These are phyloP conservation scores for Andrena dorsata DNA, from an alignment of 2,888 invertebrate species.

Conservation along the genomic window DNA sequence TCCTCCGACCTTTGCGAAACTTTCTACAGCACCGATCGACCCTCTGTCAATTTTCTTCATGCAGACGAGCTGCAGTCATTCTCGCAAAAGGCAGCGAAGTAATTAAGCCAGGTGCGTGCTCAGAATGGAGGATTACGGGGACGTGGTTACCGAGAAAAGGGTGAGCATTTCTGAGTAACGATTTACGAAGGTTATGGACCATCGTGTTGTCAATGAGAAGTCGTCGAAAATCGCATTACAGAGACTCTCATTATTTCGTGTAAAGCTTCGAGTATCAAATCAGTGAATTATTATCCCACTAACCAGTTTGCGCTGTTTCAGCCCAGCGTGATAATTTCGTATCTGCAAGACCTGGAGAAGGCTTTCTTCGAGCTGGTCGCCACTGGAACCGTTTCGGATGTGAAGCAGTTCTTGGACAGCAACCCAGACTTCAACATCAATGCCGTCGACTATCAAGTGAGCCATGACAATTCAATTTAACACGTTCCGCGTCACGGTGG, in stretches of 20 bases:
- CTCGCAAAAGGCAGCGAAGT: not conserved
- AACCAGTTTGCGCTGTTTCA: conserved; percentile 23
- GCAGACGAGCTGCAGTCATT: conserved; percentile 8
- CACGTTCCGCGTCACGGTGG: not conserved
- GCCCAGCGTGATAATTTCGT: conserved; percentile 86
- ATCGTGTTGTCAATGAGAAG: not conserved
- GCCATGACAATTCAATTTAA: not conserved
- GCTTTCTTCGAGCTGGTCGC: conserved; percentile 86
- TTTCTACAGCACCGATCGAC: not conserved
- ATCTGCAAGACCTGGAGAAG: conserved; percentile 86
- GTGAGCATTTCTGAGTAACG: conserved; percentile 45
- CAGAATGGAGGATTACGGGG: conserved; percentile 40
- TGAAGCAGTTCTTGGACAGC: conserved; percentile 84
- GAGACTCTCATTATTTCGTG: not conserved
- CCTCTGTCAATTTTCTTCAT: not conserved
- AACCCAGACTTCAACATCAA: conserved; percentile 87
- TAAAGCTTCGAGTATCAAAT: not conserved
- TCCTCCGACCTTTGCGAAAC: not conserved
- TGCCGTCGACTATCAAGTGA: conserved; percentile 79
- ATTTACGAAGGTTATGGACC: conserved; percentile 21
- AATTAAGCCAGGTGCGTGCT: conserved; percentile 23
- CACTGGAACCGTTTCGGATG: conserved; percentile 85
- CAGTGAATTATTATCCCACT: not conserved
- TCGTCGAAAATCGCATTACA: not conserved
- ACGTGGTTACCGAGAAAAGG: conserved; percentile 31